Evolutionary conservation across 2,797 vertebrate species (phyloP).

Genomic region (Cynopterus sphinx): DNA sequence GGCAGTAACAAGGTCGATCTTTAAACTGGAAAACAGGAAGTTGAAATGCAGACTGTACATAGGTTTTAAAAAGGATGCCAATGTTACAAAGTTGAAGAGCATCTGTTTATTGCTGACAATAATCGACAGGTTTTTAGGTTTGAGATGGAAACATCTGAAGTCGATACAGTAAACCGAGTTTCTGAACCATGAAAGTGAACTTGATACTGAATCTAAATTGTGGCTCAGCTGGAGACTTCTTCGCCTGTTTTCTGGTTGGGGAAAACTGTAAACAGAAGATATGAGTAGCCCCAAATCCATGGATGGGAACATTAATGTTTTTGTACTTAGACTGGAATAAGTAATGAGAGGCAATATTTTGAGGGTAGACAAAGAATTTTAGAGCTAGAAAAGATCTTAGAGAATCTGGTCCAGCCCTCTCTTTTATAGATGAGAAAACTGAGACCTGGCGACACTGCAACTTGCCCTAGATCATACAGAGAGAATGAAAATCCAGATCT

Average conservation of each 20-base stretch:
- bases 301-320: neutral
- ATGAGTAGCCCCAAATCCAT: neutral
- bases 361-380: neutral
- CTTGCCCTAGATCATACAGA: neutral
- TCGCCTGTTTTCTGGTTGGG: neutral
- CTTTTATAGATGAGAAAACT: slow-evolving; percentile 8
- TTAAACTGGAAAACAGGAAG: neutral
- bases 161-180: neutral
- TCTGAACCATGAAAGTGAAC: slow-evolving; percentile 17
- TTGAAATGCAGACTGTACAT: neutral
- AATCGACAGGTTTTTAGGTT: neutral
- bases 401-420: neutral
- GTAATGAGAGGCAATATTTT: neutral
- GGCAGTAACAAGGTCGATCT: neutral
- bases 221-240: neutral
- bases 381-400: neutral
- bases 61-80: neutral
- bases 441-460: neutral
- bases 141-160: neutral
- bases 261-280: neutral
- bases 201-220: neutral
- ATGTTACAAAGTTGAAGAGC: neutral
- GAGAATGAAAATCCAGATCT: neutral
- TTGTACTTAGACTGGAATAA: neutral
- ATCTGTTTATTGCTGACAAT: neutral